Conservation (phyloP, 2,888 invertebrate genomes). For the Automeris io region DNA sequence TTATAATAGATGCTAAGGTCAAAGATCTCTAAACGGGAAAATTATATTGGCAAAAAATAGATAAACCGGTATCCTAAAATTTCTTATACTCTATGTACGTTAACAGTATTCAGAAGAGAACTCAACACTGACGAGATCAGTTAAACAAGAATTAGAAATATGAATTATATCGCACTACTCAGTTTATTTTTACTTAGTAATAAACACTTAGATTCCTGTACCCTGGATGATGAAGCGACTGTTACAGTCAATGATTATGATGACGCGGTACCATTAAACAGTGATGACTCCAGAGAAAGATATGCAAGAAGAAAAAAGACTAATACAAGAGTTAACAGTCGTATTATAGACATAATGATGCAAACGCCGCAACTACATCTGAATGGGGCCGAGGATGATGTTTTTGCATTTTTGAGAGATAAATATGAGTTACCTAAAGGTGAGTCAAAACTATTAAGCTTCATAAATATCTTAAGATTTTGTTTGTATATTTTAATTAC, state of each 20-base stretch:
- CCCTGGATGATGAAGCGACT: slow-evolving; percentile 24
- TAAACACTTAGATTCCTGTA: slow-evolving; percentile 12
- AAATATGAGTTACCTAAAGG: slow-evolving; percentile 57
- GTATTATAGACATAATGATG: slow-evolving; percentile 50
- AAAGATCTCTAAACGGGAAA: slow-evolving; percentile 17
- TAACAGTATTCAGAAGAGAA: slow-evolving; percentile 5
- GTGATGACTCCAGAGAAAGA: slow-evolving; percentile 30
- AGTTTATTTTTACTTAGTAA: slow-evolving; percentile 10
- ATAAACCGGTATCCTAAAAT: slow-evolving; percentile 21
- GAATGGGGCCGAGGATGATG: slow-evolving; percentile 35
- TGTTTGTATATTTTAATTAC: not conserved
- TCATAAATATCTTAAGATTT: not conserved
- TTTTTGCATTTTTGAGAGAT: slow-evolving; percentile 44
- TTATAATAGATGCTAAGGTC: slow-evolving; percentile 16
- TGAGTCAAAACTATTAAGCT: slow-evolving; percentile 19
- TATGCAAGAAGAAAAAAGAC: slow-evolving; percentile 27
- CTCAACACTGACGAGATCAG: slow-evolving; percentile 12
- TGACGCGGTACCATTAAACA: slow-evolving; percentile 32
- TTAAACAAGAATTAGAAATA: slow-evolving; percentile 8
- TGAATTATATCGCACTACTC: slow-evolving; percentile 2
- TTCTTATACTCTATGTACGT: slow-evolving; percentile 10
- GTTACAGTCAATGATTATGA: slow-evolving; percentile 25
- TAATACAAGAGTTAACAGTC: slow-evolving; percentile 28
- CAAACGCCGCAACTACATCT: slow-evolving; percentile 37
- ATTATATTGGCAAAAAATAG: slow-evolving; percentile 14